These are phyloP conservation scores for Nephila pilipes DNA, from an alignment of 1,140 invertebrate species.

Conservation along the genomic window DNA sequence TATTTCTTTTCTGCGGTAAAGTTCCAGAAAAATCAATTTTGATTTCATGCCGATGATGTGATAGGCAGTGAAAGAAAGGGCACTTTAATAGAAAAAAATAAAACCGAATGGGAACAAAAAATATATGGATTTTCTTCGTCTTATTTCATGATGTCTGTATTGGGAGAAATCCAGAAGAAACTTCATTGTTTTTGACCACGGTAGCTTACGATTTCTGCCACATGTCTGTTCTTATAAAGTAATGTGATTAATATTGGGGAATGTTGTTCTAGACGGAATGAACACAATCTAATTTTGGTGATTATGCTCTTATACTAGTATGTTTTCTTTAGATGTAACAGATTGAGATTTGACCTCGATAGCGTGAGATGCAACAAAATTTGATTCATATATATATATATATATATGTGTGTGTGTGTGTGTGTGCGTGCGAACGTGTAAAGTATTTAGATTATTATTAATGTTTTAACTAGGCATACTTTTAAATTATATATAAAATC, in stretches of 20 bases:
- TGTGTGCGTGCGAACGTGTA: too few relatives aligned
- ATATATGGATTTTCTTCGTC: neutral
- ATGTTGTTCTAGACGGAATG: neutral
- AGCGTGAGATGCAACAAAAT: too few relatives aligned
- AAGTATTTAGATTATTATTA: too few relatives aligned
- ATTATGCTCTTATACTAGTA: too few relatives aligned
- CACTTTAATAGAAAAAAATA: conserved; percentile 6
- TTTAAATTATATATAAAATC: too few relatives aligned
- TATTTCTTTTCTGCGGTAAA: neutral
- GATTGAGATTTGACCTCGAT: too few relatives aligned
- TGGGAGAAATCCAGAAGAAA: too few relatives aligned
- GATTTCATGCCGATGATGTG: conserved; percentile 21
- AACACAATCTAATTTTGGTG: neutral
- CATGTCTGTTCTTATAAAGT: neutral
- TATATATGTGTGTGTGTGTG: too few relatives aligned
- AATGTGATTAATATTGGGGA: neutral
- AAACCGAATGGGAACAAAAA: too few relatives aligned
- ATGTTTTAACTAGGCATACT: too few relatives aligned
- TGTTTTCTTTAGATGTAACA: too few relatives aligned
- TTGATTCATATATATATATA: too few relatives aligned
- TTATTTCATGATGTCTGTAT: neutral
- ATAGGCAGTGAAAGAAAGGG: neutral
- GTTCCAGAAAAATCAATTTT: conserved; percentile 13
- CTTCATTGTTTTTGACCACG: neutral
- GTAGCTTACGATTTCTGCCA: neutral